Percentiles rank a stretch among this genome's conserved stretches.
These are phyloP conservation scores for Pangasius krempfi DNA, from an alignment of 2,797 vertebrate species.

Conservation along the genomic window DNA sequence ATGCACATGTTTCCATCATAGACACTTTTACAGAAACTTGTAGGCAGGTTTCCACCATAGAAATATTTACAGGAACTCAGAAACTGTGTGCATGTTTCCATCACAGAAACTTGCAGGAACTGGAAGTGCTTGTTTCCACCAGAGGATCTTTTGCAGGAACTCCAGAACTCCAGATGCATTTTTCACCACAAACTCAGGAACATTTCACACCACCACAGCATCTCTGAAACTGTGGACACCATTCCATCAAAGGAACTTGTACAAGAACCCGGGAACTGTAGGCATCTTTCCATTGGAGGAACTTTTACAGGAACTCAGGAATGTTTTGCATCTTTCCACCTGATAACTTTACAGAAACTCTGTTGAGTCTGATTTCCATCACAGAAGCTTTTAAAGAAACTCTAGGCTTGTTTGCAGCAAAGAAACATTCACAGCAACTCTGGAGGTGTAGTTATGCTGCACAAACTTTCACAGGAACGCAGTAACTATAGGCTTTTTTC, in stretches of 20 bases:
- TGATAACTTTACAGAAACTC: neutral
- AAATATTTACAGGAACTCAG: neutral
- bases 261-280: neutral
- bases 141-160: neutral
- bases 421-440: neutral
- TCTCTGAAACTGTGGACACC: neutral
- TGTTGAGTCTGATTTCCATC: neutral
- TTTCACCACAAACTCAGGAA: neutral
- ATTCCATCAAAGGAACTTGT: neutral
- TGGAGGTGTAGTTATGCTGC: neutral
- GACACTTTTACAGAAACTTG: neutral
- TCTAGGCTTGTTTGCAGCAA: neutral
- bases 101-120: neutral
- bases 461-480: neutral
- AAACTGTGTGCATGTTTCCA: neutral
- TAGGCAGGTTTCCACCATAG: neutral
- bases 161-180: neutral
- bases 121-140: neutral
- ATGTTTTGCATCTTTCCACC: neutral
- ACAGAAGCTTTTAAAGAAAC: neutral
- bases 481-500: neutral
- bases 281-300: neutral
- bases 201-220: neutral
- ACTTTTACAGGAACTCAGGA: neutral
- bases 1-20: neutral